Percentiles rank a stretch among this genome's conserved stretches.
Conservation (phyloP, 2,113 vertebrate genomes). For the Tupaia chinensis region DNA sequence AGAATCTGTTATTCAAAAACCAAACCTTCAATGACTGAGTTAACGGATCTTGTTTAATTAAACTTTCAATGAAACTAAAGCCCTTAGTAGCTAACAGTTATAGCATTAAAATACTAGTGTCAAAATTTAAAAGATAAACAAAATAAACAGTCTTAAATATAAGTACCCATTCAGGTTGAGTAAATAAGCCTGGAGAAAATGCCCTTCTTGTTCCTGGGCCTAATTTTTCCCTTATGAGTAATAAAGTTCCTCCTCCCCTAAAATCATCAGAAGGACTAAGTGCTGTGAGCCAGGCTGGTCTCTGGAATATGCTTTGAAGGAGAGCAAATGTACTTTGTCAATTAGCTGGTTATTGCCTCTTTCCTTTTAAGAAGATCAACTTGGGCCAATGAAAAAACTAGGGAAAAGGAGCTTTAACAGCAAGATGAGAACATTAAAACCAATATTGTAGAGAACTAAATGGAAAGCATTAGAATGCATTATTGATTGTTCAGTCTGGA, state of each 20-base stretch:
- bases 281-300: background rate
- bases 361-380: slow-evolving; percentile 63
- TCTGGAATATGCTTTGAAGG: slow-evolving; percentile 47
- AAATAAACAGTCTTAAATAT: slow-evolving; percentile 9
- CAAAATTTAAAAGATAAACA: slow-evolving; percentile 47
- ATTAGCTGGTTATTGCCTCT: slow-evolving; percentile 64
- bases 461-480: slow-evolving; percentile 56
- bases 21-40: background rate
- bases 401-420: slow-evolving; percentile 56
- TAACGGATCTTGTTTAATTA: slow-evolving; percentile 57
- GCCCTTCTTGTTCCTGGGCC: background rate
- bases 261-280: slow-evolving; percentile 24
- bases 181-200: slow-evolving; percentile 40
- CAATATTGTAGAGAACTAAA: slow-evolving; percentile 58
- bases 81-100: slow-evolving; percentile 10
- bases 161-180: background rate
- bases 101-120: slow-evolving; percentile 6
- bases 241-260: background rate
- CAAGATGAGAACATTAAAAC: slow-evolving; percentile 62
- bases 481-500: slow-evolving; percentile 66
- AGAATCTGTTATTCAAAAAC: background rate
- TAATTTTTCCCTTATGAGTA: background rate
- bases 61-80: slow-evolving; percentile 58
- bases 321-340: slow-evolving; percentile 60
- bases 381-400: slow-evolving; percentile 63